phyloP scores from a whole-genome alignment of 2,113 vertebrate species.

The Lonchura striata region DNA sequence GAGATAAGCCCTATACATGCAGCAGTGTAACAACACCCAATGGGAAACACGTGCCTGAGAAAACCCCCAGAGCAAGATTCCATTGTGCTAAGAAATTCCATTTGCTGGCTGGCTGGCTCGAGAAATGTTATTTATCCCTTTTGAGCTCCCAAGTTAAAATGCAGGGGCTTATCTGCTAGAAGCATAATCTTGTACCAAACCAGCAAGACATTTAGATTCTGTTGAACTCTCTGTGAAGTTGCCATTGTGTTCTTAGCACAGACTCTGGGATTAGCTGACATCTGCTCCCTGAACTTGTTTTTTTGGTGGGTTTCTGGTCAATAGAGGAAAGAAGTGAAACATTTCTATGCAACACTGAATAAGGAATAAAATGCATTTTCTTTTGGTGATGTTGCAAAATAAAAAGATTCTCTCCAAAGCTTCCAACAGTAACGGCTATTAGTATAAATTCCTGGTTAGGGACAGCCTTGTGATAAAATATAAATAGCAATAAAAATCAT shows the following conservation, averaged over 20 bases:
- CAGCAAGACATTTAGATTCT: conserved; percentile 27
- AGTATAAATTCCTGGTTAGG: not conserved
- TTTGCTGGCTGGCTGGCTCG: conserved; percentile 31
- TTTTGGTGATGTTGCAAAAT: not conserved
- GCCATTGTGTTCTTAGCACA: conserved; percentile 1
- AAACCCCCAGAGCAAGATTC: not conserved
- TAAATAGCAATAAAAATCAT: not conserved
- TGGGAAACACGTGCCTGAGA: not conserved
- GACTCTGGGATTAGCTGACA: conserved; percentile 39
- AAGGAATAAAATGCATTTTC: not conserved
- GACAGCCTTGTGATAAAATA: not conserved
- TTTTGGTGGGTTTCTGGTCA: not conserved
- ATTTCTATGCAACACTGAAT: not conserved
- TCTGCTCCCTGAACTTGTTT: conserved; percentile 31
- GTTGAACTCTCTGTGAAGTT: not conserved
- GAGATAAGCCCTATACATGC: not conserved
- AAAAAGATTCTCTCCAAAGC: not conserved
- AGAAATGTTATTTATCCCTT: conserved; percentile 48
- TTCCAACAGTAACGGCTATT: not conserved
- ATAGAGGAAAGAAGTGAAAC: not conserved
- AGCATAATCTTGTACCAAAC: conserved; percentile 40
- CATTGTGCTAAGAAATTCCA: conserved; percentile 22
- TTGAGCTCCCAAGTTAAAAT: conserved; percentile 48
- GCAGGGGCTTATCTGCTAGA: conserved; percentile 8
- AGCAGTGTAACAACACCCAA: not conserved